phyloP scores from a whole-genome alignment of 1,140 invertebrate genomes.

The Cotesia vestalis region DNA sequence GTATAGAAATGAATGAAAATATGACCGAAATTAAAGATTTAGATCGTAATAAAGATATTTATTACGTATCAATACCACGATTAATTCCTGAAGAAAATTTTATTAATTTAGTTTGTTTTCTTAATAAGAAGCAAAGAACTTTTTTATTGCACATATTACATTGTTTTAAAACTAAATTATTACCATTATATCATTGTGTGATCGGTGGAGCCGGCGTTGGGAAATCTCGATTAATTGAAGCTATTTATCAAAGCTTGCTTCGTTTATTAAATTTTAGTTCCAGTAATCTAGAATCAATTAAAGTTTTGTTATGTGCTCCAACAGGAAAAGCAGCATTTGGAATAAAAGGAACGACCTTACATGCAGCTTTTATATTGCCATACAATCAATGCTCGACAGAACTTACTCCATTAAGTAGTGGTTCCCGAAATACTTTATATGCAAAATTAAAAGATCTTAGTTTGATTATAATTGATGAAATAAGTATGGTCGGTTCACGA shows the following conservation, averaged over 20 bases:
- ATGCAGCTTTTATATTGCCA: conserved; percentile 48
- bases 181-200: conserved; percentile 37
- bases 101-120: neutral
- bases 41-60: no score
- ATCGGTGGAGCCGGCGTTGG: conserved; percentile 42
- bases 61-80: neutral
- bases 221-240: conserved; percentile 41
- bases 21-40: no score
- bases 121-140: conserved; percentile 29
- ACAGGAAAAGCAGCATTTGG: conserved; percentile 55
- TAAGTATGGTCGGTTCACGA: conserved; percentile 49
- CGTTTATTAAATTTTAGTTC: conserved; percentile 24
- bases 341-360: conserved; percentile 48
- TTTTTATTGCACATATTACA: conserved; percentile 40
- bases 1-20: no score
- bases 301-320: conserved; percentile 41
- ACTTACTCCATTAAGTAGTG: conserved; percentile 11
- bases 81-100: conserved; percentile 18
- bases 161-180: conserved; percentile 38
- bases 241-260: conserved; percentile 38
- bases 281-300: conserved; percentile 2
- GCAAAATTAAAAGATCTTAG: conserved; percentile 43
- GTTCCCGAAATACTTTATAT: conserved; percentile 33
- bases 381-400: conserved; percentile 35
- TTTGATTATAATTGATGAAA: conserved; percentile 56